Conservation (phyloP, 2,113 vertebrate genomes). For the Thalassarche chlororhynchos region DNA sequence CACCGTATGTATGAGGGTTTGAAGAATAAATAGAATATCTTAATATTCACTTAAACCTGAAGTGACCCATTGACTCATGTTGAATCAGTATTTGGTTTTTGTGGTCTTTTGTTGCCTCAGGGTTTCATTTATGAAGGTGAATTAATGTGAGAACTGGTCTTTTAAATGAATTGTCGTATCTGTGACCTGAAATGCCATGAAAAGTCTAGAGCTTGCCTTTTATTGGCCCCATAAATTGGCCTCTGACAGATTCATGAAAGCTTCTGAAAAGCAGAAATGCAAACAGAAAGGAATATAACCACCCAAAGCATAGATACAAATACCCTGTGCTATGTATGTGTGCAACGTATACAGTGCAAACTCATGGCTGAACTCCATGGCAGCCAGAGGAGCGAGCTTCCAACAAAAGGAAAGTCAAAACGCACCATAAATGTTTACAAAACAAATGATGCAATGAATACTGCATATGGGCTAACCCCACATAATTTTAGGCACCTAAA, state of each 20-base stretch:
- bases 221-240: not conserved
- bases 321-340: not conserved
- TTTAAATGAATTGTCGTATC: not conserved
- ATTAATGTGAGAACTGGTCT: not conserved
- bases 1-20: not conserved
- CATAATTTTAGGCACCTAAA: not conserved
- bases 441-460: not conserved
- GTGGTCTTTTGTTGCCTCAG: not conserved
- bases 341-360: not conserved
- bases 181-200: not conserved
- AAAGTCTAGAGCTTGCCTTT: not conserved
- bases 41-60: not conserved
- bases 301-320: not conserved
- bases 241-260: not conserved
- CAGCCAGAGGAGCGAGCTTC: not conserved
- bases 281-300: not conserved
- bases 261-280: slow-evolving; percentile 15
- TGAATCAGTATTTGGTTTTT: not conserved
- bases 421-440: not conserved
- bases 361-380: not conserved
- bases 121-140: not conserved
- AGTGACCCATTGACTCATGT: not conserved
- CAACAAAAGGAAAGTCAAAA: not conserved
- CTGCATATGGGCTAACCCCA: not conserved
- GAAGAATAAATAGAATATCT: slow-evolving; percentile 2